Percentiles rank a stretch among this genome's conserved stretches.
Conservation (phyloP, 2,888 invertebrate genomes). For the Noctua fimbriata region DNA sequence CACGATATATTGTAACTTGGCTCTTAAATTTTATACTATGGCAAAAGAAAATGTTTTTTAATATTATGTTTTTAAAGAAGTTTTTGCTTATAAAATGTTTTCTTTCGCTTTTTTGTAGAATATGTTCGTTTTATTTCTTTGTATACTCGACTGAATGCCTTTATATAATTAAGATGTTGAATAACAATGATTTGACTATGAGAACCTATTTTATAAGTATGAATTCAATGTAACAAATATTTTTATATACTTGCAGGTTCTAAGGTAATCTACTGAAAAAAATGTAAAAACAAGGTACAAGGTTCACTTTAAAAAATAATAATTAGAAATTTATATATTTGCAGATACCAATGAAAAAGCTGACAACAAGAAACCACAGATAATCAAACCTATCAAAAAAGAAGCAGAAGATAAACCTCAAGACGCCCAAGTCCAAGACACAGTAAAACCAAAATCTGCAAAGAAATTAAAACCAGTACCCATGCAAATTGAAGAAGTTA, state of each 20-base stretch:
- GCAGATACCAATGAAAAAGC: constrained; percentile 35
- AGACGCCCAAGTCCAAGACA: constrained; percentile 25
- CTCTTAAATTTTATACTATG: background rate
- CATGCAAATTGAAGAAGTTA: constrained; percentile 91
- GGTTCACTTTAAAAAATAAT: constrained; percentile 30
- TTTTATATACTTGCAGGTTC: background rate
- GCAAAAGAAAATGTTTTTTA: background rate
- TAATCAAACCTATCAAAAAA: constrained; percentile 31
- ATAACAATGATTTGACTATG: background rate
- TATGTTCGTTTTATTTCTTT: background rate
- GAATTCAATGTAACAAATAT: background rate
- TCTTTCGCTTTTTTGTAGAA: background rate
- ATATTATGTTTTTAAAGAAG: background rate
- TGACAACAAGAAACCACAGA: constrained; percentile 51
- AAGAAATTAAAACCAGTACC: constrained; percentile 80
- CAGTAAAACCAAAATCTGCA: constrained; percentile 48
- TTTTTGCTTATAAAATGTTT: background rate
- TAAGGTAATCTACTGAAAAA: no score
- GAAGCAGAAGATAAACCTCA: constrained; percentile 38
- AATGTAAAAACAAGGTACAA: background rate
- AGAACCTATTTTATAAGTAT: background rate
- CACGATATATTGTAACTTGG: background rate
- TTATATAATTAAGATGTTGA: background rate
- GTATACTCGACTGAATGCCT: background rate
- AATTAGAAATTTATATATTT: constrained; percentile 22